Evolutionary conservation across 2,113 vertebrate species (phyloP), one percentile per base, ranked within the genome.

Genomic region (Peromyscus polionotus): DNA sequence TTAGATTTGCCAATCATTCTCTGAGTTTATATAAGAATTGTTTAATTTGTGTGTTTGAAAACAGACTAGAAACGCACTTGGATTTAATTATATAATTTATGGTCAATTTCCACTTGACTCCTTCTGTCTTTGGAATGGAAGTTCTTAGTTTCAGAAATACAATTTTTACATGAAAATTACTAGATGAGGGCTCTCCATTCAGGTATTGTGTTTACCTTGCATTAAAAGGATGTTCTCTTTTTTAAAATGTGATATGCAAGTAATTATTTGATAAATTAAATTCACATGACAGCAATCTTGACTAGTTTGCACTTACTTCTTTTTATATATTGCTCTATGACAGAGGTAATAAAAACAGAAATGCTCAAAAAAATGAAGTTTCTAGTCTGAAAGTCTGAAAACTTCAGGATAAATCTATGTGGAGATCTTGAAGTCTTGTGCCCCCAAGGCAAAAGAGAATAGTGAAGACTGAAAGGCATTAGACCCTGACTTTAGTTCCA

Each of bases 261-360:
- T 48, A 48, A 87, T 68, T 84, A 84, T 79, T 92, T 90, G 54
- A 42, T 39, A 93, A 93, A 75, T 70, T 92, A 93, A 96, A 88
- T 68, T 94, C 79, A 90, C 16, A 36, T 8, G 81, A 76, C n/a
- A 73, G 28, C 83, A 36, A 57, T 59, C 80, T 33, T 93, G 70
- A 76, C 19, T 85, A 51, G 11, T 31, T 84, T 93, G 20, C 65
- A 65, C 33, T 75, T 88, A 28, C 36, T 97, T 88, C 26, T 93
- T 87, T 91, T 88, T 84, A 88, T 91, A 48, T 65, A 12, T 96
- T 65, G 33, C 42, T 19, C 17, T 79, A 45, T 73, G 12, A 12
- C 3, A 92, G 59, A 80, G 19, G 22, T 79, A 70, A 87, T 95
- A 20, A 94, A 86, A 84, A 24, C 12, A 93, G 61, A 90, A 95